phyloP scores from a whole-genome alignment of 1,140 invertebrate genomes.

The Microplitis mediator region DNA sequence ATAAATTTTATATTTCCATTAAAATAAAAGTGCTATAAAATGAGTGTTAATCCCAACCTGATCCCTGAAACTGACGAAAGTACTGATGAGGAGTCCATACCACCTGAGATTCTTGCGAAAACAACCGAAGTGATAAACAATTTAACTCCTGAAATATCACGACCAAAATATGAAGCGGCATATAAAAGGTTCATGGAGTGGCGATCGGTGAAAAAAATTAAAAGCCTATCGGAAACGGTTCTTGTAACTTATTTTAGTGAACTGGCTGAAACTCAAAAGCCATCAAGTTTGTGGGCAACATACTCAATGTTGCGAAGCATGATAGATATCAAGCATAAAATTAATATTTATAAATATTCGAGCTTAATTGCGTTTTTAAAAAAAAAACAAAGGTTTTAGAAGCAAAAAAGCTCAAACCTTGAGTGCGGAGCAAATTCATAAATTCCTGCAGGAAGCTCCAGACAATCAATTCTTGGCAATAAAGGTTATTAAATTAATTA shows the following conservation, averaged over 20 bases:
- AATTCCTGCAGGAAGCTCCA: constrained; percentile 8
- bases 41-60: too few relatives aligned
- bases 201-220: background rate
- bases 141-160: too few relatives aligned
- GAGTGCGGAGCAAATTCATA: background rate
- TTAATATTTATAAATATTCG: constrained; percentile 7
- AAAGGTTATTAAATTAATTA: background rate
- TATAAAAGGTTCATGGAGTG: constrained; percentile 11
- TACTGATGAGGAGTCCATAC: too few relatives aligned
- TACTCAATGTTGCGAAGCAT: constrained; percentile 16
- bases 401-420: constrained; percentile 8
- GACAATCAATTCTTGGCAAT: constrained; percentile 10
- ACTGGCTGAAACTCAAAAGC: background rate
- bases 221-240: background rate
- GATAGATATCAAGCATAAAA: constrained; percentile 13
- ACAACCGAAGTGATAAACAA: too few relatives aligned
- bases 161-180: background rate
- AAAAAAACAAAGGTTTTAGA: background rate
- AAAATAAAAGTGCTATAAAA: too few relatives aligned
- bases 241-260: constrained; percentile 16
- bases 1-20: too few relatives aligned
- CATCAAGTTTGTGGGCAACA: constrained; percentile 17
- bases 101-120: too few relatives aligned
- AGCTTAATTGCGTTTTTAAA: background rate
- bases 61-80: too few relatives aligned